phyloP scores from a whole-genome alignment of 2,888 invertebrate species.

The Tanypteryx hageni region DNA sequence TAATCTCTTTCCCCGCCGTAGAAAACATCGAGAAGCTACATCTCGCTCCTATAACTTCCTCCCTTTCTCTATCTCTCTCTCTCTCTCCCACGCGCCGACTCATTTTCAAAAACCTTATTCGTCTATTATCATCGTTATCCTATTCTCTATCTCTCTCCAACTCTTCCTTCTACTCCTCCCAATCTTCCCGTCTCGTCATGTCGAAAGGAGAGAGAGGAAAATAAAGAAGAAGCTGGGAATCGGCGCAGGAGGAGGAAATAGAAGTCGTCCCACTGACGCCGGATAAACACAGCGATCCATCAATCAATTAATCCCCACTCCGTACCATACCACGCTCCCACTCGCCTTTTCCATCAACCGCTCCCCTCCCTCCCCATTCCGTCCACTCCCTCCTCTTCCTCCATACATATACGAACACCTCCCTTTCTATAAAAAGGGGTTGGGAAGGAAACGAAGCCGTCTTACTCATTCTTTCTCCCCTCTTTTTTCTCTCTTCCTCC shows the following conservation, averaged over 20 bases:
- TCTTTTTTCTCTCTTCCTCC: neutral
- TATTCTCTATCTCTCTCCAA: neutral
- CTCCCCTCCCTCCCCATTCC: neutral
- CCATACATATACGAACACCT: neutral
- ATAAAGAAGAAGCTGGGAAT: neutral
- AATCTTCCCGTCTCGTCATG: neutral
- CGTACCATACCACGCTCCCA: neutral
- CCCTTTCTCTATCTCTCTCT: neutral
- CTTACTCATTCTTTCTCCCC: neutral
- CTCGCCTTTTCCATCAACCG: slow-evolving; percentile 10
- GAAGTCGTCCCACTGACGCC: slow-evolving; percentile 2
- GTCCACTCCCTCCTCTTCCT: neutral
- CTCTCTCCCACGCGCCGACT: neutral
- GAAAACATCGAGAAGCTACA: neutral
- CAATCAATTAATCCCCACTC: slow-evolving; percentile 48
- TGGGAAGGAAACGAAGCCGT: neutral
- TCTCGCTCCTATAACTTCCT: neutral
- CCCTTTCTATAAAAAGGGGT: neutral
- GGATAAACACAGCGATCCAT: slow-evolving; percentile 48
- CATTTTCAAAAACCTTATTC: neutral
- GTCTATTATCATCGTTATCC: neutral
- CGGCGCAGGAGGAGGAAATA: slow-evolving; percentile 40
- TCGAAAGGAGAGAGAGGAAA: neutral
- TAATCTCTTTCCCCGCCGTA: neutral
- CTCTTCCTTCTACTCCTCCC: neutral